Evolutionary conservation across 2,888 invertebrate species (phyloP).

Genomic region (Hemistola chrysoprasaria): DNA sequence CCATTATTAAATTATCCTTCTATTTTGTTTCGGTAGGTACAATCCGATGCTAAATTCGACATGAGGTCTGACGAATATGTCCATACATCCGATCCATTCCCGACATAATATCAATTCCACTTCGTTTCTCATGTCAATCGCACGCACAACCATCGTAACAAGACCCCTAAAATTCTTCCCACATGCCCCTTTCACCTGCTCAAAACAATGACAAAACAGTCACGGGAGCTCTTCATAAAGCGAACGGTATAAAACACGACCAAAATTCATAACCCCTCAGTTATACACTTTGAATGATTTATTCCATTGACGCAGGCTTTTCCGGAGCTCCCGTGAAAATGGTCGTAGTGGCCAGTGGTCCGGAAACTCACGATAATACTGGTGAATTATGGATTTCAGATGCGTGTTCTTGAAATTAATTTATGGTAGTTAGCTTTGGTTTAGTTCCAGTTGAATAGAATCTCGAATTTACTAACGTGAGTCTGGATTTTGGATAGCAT

Average conservation of each 20-base stretch:
- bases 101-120: conserved; percentile 51
- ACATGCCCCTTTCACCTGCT: conserved; percentile 18
- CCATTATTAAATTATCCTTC: too few species aligned
- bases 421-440: conserved; percentile 31
- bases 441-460: conserved; percentile 11
- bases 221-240: conserved; percentile 39
- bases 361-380: conserved; percentile 68
- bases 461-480: not conserved
- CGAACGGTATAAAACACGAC: conserved; percentile 36
- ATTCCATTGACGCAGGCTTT: conserved; percentile 23
- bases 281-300: conserved; percentile 25
- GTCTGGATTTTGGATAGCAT: too few species aligned
- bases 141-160: conserved; percentile 42
- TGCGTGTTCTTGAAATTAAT: conserved; percentile 41
- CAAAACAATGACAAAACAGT: conserved; percentile 27
- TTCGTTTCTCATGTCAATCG: conserved; percentile 60
- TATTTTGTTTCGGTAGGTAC: too few species aligned
- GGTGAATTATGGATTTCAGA: conserved; percentile 59
- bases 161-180: conserved; percentile 33
- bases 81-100: conserved; percentile 39
- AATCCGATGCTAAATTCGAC: conserved; percentile 28
- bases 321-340: conserved; percentile 38
- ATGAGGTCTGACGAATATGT: conserved; percentile 31
- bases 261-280: conserved; percentile 35
- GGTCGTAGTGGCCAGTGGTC: conserved; percentile 54